phyloP scores from a whole-genome alignment of 92 coral and sea anemone species.

The Epizoanthus fatuus region DNA sequence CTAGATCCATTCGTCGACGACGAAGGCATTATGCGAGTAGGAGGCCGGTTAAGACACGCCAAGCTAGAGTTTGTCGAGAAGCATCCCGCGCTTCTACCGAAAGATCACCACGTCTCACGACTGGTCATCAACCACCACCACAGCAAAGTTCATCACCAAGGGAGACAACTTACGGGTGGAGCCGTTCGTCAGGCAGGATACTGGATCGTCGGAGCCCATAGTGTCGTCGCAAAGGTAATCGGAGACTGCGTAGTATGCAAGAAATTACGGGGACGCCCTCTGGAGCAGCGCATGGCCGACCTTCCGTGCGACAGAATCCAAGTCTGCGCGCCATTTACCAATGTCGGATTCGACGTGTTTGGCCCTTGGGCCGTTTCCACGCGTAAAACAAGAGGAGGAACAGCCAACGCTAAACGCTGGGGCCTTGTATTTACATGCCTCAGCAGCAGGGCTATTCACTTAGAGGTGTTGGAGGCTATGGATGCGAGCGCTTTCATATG shows the following conservation, averaged over 20 bases:
- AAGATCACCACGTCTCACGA: conserved; percentile 12
- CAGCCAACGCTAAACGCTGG: conserved; percentile 52
- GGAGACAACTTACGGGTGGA: conserved; percentile 35
- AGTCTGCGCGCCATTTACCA: conserved; percentile 50
- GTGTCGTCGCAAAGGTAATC: conserved; percentile 24
- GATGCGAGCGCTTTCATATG: conserved; percentile 55
- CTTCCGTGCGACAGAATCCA: conserved; percentile 45
- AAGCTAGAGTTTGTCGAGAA: conserved; percentile 30
- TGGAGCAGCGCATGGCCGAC: conserved; percentile 57
- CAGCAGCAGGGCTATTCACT: conserved; percentile 58
- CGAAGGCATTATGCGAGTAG: conserved; percentile 10
- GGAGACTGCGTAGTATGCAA: conserved; percentile 34
- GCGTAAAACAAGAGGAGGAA: conserved; percentile 36
- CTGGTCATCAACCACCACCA: conserved; percentile 24
- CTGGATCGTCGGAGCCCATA: conserved; percentile 34
- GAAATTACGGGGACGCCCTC: conserved; percentile 28
- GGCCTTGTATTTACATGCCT: conserved; percentile 49
- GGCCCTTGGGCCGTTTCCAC: conserved; percentile 51
- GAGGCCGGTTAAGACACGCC: conserved; percentile 21
- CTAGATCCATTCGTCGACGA: conserved; percentile 30
- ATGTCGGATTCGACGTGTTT: conserved; percentile 54
- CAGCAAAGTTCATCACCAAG: conserved; percentile 36
- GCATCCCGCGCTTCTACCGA: conserved; percentile 41
- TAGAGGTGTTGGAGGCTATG: conserved; percentile 55
- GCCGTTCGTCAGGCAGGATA: conserved; percentile 25